These are phyloP conservation scores for Cinclus mexicanus DNA, from an alignment of 2,113 vertebrate species.

Conservation along the genomic window DNA sequence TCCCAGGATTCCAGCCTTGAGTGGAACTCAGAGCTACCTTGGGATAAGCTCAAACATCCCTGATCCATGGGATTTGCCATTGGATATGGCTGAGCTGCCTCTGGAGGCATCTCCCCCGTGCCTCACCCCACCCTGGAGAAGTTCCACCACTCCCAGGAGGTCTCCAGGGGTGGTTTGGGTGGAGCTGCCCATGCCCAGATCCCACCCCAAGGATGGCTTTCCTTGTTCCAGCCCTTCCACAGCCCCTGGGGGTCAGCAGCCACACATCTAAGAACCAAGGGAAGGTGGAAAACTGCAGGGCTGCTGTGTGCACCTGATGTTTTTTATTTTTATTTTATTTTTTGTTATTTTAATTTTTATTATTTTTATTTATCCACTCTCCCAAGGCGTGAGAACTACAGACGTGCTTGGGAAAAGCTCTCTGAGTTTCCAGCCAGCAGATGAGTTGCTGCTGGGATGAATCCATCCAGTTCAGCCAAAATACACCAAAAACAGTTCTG, in stretches of 20 bases:
- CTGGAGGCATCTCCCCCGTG: neutral
- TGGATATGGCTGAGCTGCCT: neutral
- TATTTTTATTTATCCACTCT: neutral
- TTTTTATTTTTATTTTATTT: no score
- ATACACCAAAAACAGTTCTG: neutral
- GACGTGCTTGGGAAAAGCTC: neutral
- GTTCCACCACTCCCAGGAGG: neutral
- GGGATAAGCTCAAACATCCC: neutral
- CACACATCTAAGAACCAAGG: neutral
- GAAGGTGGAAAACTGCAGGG: neutral
- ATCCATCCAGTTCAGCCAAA: neutral
- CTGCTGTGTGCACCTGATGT: no score
- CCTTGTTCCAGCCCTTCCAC: neutral
- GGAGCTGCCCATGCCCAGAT: neutral
- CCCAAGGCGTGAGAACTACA: accelerated
- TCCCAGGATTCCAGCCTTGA: neutral
- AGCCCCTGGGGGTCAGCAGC: neutral
- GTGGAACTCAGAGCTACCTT: neutral
- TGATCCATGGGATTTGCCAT: neutral
- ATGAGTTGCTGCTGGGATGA: neutral
- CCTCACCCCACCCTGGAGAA: neutral
- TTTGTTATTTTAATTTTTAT: neutral
- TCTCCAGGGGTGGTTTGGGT: neutral
- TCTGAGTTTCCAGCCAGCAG: neutral
- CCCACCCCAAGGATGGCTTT: neutral